phyloP scores from a whole-genome alignment of 1,140 invertebrate species.

The Drosophila ohnishii region DNA sequence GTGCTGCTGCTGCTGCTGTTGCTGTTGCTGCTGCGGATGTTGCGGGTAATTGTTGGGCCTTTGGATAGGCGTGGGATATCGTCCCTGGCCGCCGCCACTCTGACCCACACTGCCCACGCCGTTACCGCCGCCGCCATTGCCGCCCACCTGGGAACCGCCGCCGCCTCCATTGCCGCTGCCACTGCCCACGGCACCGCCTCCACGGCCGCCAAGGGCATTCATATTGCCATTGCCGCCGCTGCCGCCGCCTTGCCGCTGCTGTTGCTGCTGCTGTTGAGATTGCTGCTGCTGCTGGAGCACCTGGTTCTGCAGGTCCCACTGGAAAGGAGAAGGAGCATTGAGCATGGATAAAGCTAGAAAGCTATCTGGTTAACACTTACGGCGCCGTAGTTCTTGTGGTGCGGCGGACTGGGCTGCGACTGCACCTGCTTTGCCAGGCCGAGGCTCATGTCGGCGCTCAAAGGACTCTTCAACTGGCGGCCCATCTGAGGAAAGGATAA shows the following conservation, averaged over 20 bases:
- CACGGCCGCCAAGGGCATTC: conserved; percentile 64
- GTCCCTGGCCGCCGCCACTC: conserved; percentile 71
- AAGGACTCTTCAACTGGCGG: conserved; percentile 85
- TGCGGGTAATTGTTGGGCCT: conserved; percentile 84
- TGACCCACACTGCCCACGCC: conserved; percentile 71
- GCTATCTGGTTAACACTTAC: conserved; percentile 69
- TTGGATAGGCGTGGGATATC: conserved; percentile 82
- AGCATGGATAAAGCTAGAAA: background rate
- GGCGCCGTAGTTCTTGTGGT: conserved; percentile 85
- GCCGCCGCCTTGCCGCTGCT: conserved; percentile 60
- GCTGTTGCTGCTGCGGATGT: conserved; percentile 80
- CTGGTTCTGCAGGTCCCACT: conserved; percentile 83
- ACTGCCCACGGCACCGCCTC: conserved; percentile 52
- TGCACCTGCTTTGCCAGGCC: conserved; percentile 82
- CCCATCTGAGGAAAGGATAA: conserved; percentile 64
- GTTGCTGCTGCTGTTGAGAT: conserved; percentile 83
- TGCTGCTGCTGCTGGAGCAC: conserved; percentile 83
- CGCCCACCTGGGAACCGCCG: conserved; percentile 48
- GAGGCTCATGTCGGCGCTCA: conserved; percentile 83
- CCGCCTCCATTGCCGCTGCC: conserved; percentile 46
- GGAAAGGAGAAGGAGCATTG: conserved; percentile 12
- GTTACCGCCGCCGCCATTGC: conserved; percentile 58
- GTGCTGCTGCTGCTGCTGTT: conserved; percentile 82
- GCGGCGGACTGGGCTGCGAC: conserved; percentile 85
- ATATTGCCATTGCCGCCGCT: conserved; percentile 74